These are phyloP conservation scores for Muscina levida DNA, from an alignment of 2,888 invertebrate species.

Conservation along the genomic window DNA sequence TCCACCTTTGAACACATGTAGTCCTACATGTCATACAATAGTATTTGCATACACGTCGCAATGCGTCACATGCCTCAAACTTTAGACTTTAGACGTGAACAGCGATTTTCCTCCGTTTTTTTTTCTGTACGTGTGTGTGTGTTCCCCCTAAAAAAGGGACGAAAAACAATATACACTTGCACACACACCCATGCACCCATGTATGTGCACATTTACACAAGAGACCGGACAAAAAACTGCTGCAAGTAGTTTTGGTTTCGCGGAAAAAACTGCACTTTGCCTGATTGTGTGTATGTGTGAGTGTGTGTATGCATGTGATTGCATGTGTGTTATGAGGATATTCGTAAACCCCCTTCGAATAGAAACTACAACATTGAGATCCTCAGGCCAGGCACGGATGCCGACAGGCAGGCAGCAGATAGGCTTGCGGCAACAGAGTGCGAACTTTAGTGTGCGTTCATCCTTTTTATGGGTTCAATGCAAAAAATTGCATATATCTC, in stretches of 20 bases:
- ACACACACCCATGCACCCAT: not conserved
- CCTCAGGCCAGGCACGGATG: constrained; percentile 32
- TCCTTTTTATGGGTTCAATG: constrained; percentile 20
- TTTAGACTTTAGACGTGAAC: constrained; percentile 49
- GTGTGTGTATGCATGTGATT: constrained; percentile 51
- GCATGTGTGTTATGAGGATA: constrained; percentile 41
- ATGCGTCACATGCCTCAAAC: constrained; percentile 66
- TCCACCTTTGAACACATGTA: constrained; percentile 56
- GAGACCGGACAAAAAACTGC: constrained; percentile 46
- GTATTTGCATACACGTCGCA: constrained; percentile 60
- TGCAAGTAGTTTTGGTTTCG: constrained; percentile 62
- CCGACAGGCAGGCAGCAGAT: not conserved
- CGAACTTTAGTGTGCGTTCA: not conserved
- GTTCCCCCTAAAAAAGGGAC: constrained; percentile 51
- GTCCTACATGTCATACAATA: constrained; percentile 49
- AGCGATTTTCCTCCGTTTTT: constrained; percentile 30
- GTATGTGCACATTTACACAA: not conserved
- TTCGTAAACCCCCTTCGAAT: constrained; percentile 20
- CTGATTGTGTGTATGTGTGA: constrained; percentile 55
- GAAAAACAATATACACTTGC: constrained; percentile 42
- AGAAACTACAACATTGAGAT: constrained; percentile 25
- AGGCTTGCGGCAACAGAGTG: not conserved
- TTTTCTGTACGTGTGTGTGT: no score
- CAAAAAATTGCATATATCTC: constrained; percentile 21
- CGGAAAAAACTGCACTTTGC: constrained; percentile 64